These are phyloP conservation scores for Seira sanloemensis DNA, from an alignment of 2,888 invertebrate species.

Conservation along the genomic window DNA sequence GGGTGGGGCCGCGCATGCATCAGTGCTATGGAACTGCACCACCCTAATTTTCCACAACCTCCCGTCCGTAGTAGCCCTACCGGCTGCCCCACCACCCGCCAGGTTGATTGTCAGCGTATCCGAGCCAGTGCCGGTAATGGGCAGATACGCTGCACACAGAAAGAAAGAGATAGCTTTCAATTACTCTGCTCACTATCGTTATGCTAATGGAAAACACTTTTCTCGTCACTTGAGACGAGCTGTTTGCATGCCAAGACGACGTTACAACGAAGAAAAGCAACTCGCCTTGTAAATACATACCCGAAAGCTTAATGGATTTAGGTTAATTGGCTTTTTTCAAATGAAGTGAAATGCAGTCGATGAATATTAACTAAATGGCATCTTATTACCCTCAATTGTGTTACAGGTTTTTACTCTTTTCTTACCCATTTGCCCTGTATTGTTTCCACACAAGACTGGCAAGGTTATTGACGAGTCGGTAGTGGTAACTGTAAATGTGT, in stretches of 20 bases:
- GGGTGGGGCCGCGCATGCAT: conserved; percentile 68
- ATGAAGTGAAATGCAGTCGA: conserved; percentile 29
- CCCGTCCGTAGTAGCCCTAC: conserved; percentile 18
- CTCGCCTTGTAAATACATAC: too few relatives aligned
- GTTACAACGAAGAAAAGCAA: too few relatives aligned
- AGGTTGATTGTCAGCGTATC: conserved; percentile 64
- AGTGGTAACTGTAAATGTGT: conserved; percentile 84
- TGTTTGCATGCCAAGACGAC: too few relatives aligned
- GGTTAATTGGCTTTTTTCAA: conserved; percentile 47
- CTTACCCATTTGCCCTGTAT: conserved; percentile 84
- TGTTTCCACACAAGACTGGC: conserved; percentile 87
- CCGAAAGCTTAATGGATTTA: conserved; percentile 17
- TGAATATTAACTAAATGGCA: not conserved
- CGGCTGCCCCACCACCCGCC: conserved; percentile 23
- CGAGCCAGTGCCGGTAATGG: conserved; percentile 44
- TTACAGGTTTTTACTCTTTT: conserved; percentile 24
- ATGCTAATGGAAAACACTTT: too few relatives aligned
- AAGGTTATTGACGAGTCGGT: conserved; percentile 78
- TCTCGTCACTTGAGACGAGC: too few relatives aligned
- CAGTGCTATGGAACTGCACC: conserved; percentile 69
- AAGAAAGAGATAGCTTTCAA: too few relatives aligned
- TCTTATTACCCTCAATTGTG: not conserved
- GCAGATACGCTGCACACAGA: conserved; percentile 38
- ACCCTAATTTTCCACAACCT: conserved; percentile 72
- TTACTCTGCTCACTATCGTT: too few relatives aligned